Conservation (phyloP, 2,888 invertebrate species). For the Catocala fraxini region DNA sequence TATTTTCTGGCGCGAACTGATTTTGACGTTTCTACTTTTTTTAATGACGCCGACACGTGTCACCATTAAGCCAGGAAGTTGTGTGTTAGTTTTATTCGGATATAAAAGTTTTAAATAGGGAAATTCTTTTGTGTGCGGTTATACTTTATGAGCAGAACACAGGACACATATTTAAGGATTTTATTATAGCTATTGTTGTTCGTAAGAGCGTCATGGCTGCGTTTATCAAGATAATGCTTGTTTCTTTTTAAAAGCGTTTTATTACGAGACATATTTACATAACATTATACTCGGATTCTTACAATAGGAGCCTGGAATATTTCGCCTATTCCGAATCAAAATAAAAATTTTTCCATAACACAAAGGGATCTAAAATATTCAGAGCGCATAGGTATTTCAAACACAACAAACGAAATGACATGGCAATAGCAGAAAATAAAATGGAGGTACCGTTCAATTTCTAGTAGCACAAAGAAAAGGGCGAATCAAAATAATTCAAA, state of each 20-base stretch:
- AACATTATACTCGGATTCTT: background rate
- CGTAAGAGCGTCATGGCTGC: conserved; percentile 17
- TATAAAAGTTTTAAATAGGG: conserved; percentile 48
- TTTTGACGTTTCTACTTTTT: conserved; percentile 53
- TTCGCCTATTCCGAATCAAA: conserved; percentile 1
- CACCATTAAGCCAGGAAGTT: conserved; percentile 47
- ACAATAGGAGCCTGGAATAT: background rate
- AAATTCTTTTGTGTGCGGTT: conserved; percentile 47
- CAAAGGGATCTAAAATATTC: conserved; percentile 26
- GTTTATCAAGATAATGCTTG: conserved; percentile 17
- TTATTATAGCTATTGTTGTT: conserved; percentile 37
- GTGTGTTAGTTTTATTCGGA: conserved; percentile 53
- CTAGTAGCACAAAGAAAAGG: conserved; percentile 49
- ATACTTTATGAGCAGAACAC: conserved; percentile 50
- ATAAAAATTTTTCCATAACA: conserved; percentile 5
- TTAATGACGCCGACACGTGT: conserved; percentile 47
- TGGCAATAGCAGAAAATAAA: conserved; percentile 49
- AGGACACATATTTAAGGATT: conserved; percentile 38
- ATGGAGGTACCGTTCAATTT: conserved; percentile 51
- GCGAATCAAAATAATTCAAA: conserved; percentile 55
- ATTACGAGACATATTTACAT: conserved; percentile 8
- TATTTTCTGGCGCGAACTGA: conserved; percentile 52
- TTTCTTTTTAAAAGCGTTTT: conserved; percentile 3
- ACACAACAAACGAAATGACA: conserved; percentile 46
- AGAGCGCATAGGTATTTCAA: conserved; percentile 22